Evolutionary conservation across 2,797 vertebrate genomes (phyloP), one percentile per base, ranked within the genome.

Genomic region (Holocentrus rufus): DNA sequence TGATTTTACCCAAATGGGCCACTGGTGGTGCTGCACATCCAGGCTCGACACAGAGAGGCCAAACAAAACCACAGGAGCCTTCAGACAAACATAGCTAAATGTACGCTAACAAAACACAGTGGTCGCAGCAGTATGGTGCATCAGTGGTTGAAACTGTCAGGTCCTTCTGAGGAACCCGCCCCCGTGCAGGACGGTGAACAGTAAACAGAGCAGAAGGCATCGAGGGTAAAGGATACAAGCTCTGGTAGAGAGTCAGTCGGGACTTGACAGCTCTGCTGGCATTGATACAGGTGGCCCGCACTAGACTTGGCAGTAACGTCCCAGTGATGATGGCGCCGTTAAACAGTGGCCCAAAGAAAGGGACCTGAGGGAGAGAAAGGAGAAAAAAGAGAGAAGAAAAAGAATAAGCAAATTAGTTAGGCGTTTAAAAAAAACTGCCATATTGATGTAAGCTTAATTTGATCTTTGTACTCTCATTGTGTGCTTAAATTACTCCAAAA

Each of bases 241-340:
- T 99, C 95, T 99, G 98, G 94, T 98, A 99, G 72, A 99, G 98
- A 0, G 97, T 96, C 87, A 98, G 95, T 64, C 96, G 95, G 59
- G 96, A 97, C 92, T 99, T 99, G 90, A 99, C 95, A 0, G 98
- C 97, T 93, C 97, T 94, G 94, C 98, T 99, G 93, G 98, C 97
- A 0, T 98, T 99, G 94, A 99, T 97, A 92, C 97, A 98, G 0
- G 97, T 98, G 92, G 97, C 95, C 83, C 97, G 96, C 59, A 98
- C 95, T 73, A 99, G 94, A 92, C 95, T 97, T 60, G 98, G 97
- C 92, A 99, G 92, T 78, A 99, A 92, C 47, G 91, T 89, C n/a
- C 95, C 95, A 2, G 95, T 97, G 88, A 99, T 95, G 2, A 99
- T 98, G 60, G 98, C 96, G 64, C 98, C 97, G 17, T 98, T 91